Conservation (phyloP, 1,140 invertebrate species). For the Bilobella aurantiaca region DNA sequence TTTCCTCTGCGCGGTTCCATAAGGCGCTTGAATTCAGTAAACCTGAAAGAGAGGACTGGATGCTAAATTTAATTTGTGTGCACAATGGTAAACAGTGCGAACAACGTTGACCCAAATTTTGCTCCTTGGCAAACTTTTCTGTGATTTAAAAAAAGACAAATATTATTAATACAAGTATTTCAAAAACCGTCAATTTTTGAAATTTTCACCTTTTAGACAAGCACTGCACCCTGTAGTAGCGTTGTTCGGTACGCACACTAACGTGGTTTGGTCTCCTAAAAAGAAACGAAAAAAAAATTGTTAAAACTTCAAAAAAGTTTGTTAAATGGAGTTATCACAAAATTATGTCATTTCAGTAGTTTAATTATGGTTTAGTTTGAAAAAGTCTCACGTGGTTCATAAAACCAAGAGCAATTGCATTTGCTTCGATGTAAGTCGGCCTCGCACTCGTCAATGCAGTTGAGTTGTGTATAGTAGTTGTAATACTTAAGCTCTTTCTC, state of each 20-base stretch:
- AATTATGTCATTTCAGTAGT: no score
- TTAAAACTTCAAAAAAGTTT: no score
- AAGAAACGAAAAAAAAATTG: no score
- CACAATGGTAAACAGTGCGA: not conserved
- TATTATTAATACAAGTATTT: not conserved
- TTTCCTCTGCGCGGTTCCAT: not conserved
- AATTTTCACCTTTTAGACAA: not conserved
- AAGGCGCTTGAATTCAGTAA: not conserved
- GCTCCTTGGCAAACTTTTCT: not conserved
- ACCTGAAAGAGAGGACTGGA: not conserved
- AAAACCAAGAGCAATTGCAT: not conserved
- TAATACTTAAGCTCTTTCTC: not conserved
- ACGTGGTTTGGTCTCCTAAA: no score
- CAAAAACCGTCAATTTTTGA: not conserved
- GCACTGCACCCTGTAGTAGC: not conserved
- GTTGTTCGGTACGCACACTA: not conserved
- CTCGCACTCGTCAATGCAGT: not conserved
- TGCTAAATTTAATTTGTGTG: not conserved
- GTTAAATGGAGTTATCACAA: no score
- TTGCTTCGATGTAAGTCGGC: not conserved
- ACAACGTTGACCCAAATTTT: not conserved
- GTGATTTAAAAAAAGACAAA: not conserved
- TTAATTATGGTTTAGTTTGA: no score
- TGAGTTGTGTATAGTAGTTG: not conserved
- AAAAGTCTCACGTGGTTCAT: not conserved